Base-by-base conservation (phyloP, 1,140 invertebrate genomes). In the Brachionus asplanchnoidis region DNA sequence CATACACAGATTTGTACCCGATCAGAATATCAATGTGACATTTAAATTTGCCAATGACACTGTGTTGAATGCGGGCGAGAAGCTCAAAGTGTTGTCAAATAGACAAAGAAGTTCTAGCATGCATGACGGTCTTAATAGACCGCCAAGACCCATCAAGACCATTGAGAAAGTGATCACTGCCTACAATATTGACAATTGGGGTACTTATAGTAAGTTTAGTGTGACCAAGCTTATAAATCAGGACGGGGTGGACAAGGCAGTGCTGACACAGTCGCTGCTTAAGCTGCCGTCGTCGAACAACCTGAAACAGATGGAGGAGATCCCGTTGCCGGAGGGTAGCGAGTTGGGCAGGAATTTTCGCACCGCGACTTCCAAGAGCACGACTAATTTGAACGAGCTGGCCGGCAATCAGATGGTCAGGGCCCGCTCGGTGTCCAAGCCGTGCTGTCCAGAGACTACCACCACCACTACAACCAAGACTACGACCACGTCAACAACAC, bases 191-290 rank as follows among this genome's bases (percentile, higher is more conserved):
- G 79, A 82, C 20, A 82, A 82, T 65, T 82, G 79, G 79, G 79
- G 79, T 12, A 82, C 79, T 2, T 82, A 82, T 26, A 65, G 53
- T 14, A 82, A 82, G 40, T 82, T 82, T 82, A 82, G 79, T 82
- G 79, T 82, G n/a, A 82, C 79, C 23, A 82, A 82, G 40, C 28
- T 82, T n/a, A 82, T 82, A 3, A 82, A 82, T 82, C 79, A 60
- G 32, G 79, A 82, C 6, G 79, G 79, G 17, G 50, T 65, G 3
- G 79, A 82, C 53, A 82, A 82, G 8, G 79, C 79, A 36, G 79
- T 82, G n/a, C 65, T 82, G 53, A 82, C 79, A 8, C 79, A 82
- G 26, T 65, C 53, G 32, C n/a, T 82, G 40, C 28, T 82, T 32
- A 42, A 46, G 17, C 20, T 82, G 20, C 26, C 79, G 12, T 65